phyloP scores from a whole-genome alignment of 2,797 vertebrate genomes.

The Philypnodon macrostomus region DNA sequence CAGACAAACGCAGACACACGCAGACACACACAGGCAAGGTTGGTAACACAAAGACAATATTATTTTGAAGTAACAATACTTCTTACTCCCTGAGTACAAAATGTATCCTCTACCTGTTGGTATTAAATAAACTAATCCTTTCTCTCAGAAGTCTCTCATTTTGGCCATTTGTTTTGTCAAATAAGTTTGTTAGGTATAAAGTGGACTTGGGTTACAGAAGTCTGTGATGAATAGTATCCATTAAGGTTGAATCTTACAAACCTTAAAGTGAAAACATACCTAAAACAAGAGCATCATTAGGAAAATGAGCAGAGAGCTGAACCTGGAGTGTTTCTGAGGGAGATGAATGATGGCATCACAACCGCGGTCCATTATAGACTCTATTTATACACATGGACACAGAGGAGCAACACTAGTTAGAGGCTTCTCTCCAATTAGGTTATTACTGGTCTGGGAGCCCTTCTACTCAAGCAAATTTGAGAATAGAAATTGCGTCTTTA shows the following conservation, averaged over 20 bases:
- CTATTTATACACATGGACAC: constrained; percentile 83
- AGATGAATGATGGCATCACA: constrained; percentile 84
- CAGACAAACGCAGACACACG: no score
- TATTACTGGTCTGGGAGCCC: constrained; percentile 77
- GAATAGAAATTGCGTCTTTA: constrained; percentile 64
- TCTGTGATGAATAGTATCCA: constrained; percentile 79
- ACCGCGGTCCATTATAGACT: constrained; percentile 79
- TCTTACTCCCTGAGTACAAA: no score
- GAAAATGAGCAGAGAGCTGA: constrained; percentile 83
- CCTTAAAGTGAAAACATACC: constrained; percentile 81
- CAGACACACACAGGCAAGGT: no score
- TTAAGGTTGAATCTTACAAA: constrained; percentile 77
- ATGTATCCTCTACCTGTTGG: no score
- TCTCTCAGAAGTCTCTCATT: constrained; percentile 65
- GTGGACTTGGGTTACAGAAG: constrained; percentile 73
- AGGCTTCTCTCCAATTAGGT: constrained; percentile 81
- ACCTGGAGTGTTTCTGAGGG: constrained; percentile 79
- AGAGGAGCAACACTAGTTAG: constrained; percentile 78
- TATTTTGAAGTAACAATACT: no score
- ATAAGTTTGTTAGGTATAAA: constrained; percentile 72
- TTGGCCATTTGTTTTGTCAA: constrained; percentile 79
- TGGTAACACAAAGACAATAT: no score
- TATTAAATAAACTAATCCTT: no score
- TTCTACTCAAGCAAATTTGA: constrained; percentile 68
- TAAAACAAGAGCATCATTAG: constrained; percentile 85